Conservation (phyloP, 2,888 invertebrate species). For the Strigamia maritima region DNA sequence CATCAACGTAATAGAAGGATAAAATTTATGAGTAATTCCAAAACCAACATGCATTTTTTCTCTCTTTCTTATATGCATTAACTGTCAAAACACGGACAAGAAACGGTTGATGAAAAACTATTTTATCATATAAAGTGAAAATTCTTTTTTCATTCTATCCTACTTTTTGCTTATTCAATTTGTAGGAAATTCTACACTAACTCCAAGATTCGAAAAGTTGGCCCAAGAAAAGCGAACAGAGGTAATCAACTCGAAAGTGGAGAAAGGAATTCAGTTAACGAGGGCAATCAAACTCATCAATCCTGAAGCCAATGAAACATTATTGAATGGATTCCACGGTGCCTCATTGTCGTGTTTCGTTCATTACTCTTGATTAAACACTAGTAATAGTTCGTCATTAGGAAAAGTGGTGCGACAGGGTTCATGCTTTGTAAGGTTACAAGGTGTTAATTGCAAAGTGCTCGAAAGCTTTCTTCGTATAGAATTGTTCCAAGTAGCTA, state of each 20-base stretch:
- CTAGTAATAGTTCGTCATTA: background rate
- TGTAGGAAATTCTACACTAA: background rate
- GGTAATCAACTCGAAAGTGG: background rate
- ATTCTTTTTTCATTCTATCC: background rate
- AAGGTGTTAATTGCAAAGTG: constrained; percentile 5
- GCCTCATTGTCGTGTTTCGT: constrained; percentile 8
- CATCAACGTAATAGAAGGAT: background rate
- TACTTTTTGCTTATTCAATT: background rate
- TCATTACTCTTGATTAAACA: constrained; percentile 19
- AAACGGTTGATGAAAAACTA: background rate
- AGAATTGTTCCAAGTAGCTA: background rate
- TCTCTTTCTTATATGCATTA: background rate
- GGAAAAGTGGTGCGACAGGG: background rate
- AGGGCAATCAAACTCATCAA: constrained; percentile 21
- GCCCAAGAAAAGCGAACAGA: background rate
- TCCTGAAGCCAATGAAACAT: background rate
- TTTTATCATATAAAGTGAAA: background rate
- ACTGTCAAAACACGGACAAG: background rate
- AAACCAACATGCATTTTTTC: background rate
- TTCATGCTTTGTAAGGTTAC: background rate
- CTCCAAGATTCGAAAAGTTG: background rate
- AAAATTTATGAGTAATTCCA: constrained; percentile 10
- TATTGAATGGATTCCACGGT: background rate
- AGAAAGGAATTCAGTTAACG: background rate
- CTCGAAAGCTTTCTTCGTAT: background rate